Evolutionary conservation across 2,113 vertebrate genomes (phyloP).

Genomic region (Pelecanoides urinatrix): DNA sequence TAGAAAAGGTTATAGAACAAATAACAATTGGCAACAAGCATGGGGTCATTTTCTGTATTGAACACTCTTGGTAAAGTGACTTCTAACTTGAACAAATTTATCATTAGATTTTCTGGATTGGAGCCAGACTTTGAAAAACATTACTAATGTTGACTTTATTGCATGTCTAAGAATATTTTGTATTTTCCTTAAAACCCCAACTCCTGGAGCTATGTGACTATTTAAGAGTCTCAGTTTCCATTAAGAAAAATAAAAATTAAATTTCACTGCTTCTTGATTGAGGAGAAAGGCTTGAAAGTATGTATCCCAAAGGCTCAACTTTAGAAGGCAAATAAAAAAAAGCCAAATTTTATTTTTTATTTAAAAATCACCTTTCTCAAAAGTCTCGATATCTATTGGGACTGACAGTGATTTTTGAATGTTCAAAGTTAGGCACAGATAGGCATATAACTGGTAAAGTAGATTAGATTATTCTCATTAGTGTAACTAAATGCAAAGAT

Average conservation of each 20-base stretch:
- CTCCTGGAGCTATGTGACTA: neutral
- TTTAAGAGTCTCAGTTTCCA: neutral
- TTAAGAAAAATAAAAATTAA: neutral
- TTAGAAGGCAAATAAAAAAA: neutral
- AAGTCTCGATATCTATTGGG: neutral
- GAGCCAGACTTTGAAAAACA: neutral
- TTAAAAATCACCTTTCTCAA: neutral
- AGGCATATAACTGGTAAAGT: neutral
- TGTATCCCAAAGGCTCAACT: neutral
- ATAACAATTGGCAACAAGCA: slow-evolving; percentile 17
- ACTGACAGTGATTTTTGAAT: neutral
- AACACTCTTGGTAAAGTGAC: neutral
- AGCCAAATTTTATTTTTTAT: neutral
- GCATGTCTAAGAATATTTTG: neutral
- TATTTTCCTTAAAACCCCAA: neutral
- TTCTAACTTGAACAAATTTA: neutral
- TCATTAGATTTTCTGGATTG: neutral
- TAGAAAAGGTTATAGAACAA: slow-evolving; percentile 30
- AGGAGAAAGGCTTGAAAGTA: neutral
- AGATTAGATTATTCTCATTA: neutral
- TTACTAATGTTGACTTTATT: neutral
- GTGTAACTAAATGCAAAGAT: neutral
- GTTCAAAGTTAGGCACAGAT: neutral
- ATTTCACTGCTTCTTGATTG: neutral
- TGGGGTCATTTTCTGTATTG: neutral